These are phyloP conservation scores for Mobula hypostoma DNA, from an alignment of 2,113 vertebrate species.

Conservation along the genomic window DNA sequence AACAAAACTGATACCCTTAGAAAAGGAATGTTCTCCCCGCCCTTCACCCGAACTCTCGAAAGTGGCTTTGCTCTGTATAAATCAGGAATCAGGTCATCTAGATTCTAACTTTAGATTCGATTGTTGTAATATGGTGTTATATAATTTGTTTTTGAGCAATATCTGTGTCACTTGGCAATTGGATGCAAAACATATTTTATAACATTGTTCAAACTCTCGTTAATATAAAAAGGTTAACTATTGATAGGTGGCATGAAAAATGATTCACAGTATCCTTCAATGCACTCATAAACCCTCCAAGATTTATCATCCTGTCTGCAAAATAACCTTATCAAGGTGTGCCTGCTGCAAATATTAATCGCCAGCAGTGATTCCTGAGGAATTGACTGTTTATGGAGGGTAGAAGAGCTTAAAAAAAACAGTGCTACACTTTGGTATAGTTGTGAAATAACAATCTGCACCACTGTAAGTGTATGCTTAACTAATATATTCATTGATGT, in stretches of 20 bases:
- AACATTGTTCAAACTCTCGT: neutral
- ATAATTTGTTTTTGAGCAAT: no score
- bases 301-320: constrained; percentile 3
- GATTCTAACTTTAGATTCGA: no score
- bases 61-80: no score
- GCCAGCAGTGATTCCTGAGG: neutral
- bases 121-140: no score
- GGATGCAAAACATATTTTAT: neutral
- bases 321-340: constrained; percentile 7
- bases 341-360: neutral
- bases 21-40: no score
- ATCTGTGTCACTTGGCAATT: neutral
- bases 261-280: neutral
- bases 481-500: neutral
- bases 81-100: no score
- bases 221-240: neutral
- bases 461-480: neutral
- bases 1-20: no score
- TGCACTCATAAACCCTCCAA: neutral
- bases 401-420: constrained; percentile 13
- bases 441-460: neutral
- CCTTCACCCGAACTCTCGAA: no score
- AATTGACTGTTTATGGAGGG: neutral
- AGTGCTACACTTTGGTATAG: neutral
- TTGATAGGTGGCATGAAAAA: neutral